phyloP scores from a whole-genome alignment of 2,888 invertebrate genomes.

The Netelia melanura region DNA sequence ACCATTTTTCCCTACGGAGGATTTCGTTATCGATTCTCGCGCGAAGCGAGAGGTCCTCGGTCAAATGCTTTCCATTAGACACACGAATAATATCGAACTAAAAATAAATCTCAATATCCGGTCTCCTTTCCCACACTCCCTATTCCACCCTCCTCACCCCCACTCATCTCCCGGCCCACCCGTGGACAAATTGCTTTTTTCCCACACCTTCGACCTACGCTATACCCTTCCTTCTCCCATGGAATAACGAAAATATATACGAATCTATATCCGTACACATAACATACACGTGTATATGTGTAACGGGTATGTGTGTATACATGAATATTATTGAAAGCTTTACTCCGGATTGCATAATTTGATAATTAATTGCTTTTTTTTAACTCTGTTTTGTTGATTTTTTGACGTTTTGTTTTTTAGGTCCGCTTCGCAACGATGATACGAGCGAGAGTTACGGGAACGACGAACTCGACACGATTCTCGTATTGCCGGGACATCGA shows the following conservation, averaged over 20 bases:
- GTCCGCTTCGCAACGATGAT: constrained; percentile 68
- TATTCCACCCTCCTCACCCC: neutral
- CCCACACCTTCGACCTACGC: neutral
- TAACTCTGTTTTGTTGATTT: neutral
- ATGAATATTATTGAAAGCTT: constrained; percentile 26
- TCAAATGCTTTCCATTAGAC: constrained; percentile 58
- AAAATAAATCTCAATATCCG: constrained; percentile 56
- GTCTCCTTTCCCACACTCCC: neutral
- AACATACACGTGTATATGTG: neutral
- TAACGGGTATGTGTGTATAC: neutral
- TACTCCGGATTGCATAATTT: constrained; percentile 17
- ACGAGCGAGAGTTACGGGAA: constrained; percentile 66
- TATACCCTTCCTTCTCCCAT: neutral
- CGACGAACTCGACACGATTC: constrained; percentile 71
- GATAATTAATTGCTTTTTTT: constrained; percentile 32
- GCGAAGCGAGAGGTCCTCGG: constrained; percentile 26
- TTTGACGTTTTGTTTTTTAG: constrained; percentile 64
- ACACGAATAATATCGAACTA: constrained; percentile 48
- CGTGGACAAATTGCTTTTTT: constrained; percentile 11
- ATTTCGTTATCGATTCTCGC: constrained; percentile 57
- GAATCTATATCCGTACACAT: neutral
- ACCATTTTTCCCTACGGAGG: constrained; percentile 22
- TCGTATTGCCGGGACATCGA: constrained; percentile 72
- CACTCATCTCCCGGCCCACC: constrained; percentile 24
- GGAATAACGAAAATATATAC: constrained; percentile 15